phyloP scores from a whole-genome alignment of 2,888 invertebrate genomes.

The Macaria liturata region DNA sequence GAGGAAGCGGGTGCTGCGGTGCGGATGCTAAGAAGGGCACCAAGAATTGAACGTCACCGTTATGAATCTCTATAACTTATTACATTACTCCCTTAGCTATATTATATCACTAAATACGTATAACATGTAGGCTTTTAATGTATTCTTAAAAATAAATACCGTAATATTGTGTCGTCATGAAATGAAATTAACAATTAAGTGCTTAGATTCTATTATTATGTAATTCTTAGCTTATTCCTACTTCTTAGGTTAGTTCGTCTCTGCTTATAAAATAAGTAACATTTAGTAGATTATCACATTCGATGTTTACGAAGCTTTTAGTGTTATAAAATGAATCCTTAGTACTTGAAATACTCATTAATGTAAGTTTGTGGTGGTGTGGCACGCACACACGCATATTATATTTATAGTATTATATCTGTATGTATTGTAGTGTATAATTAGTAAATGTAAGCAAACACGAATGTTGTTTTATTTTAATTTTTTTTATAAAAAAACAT shows the following conservation, averaged over 20 bases:
- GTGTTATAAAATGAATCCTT: slow-evolving; percentile 44
- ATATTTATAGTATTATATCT: slow-evolving; percentile 23
- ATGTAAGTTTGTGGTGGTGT: slow-evolving; percentile 45
- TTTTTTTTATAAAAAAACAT: not conserved
- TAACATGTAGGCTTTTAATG: slow-evolving; percentile 39
- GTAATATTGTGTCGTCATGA: slow-evolving; percentile 59
- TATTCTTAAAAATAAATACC: slow-evolving; percentile 11
- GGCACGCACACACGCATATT: slow-evolving; percentile 63
- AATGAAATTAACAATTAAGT: slow-evolving; percentile 44
- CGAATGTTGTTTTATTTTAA: slow-evolving; percentile 36
- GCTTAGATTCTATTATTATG: slow-evolving; percentile 21
- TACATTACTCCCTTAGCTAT: slow-evolving; percentile 26
- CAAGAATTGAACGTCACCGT: slow-evolving; percentile 41
- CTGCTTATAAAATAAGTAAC: slow-evolving; percentile 30
- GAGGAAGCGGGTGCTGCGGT: slow-evolving; percentile 72
- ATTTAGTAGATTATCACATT: slow-evolving; percentile 55
- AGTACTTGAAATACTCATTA: slow-evolving; percentile 81
- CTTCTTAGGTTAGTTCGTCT: slow-evolving; percentile 31
- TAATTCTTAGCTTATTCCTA: slow-evolving; percentile 31
- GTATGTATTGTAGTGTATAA: slow-evolving; percentile 33
- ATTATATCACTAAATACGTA: slow-evolving; percentile 38
- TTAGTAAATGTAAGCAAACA: slow-evolving; percentile 42
- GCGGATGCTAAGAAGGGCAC: slow-evolving; percentile 46
- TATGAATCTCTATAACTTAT: slow-evolving; percentile 16
- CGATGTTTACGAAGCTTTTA: slow-evolving; percentile 54